Base-by-base conservation (phyloP, 1,140 invertebrate genomes). In the Drosophila suzukii region DNA sequence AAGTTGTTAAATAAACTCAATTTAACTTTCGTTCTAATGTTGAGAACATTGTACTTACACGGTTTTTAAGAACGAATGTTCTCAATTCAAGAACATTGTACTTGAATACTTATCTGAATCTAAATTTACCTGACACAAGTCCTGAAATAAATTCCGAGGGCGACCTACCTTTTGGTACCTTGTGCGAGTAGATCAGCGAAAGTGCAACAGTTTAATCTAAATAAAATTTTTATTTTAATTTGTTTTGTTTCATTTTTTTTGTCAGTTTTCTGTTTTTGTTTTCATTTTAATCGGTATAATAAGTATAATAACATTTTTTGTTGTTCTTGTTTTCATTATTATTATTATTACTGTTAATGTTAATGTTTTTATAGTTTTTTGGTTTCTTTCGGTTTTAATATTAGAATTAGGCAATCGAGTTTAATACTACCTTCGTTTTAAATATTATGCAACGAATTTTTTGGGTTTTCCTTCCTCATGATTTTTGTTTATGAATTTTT, bases 171-270 rank as follows among this genome's bases (percentile, higher is more conserved):
- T 51, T 36, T 32, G 46, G 10, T 15, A 30, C 15, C 15, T 44
- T 36, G 6, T 60, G 56, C 20, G 30, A 17, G 30, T 34, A 43
- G 43, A 49, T 47, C 38, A 55, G 51, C 38, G 46, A 78, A 60
- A 78, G 75, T 81, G 75, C 79, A 81, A 75, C n/a, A 43, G 58
- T 78, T 74, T 91, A 91, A 90, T 91, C 90, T 91, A 91, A 91
- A 91, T 91, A 91, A 91, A 91, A 91, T 91, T 91, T 91, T 91
- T 91, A 91, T 91, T 91, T 91, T 91, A 84, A 88, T 90, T 91
- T 91, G 83, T 86, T 85, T 85, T 85, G 68, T 84, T 84, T 76
- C 74, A 67, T 91, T 91, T 91, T 91, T 91, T 89, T 91, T 90
- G 80, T 84, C 67, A 63, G 75, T 86, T 88, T 82, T 86, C 71